Base-by-base conservation (phyloP, 2,113 vertebrate genomes). In the Opisthocomus hoazin region DNA sequence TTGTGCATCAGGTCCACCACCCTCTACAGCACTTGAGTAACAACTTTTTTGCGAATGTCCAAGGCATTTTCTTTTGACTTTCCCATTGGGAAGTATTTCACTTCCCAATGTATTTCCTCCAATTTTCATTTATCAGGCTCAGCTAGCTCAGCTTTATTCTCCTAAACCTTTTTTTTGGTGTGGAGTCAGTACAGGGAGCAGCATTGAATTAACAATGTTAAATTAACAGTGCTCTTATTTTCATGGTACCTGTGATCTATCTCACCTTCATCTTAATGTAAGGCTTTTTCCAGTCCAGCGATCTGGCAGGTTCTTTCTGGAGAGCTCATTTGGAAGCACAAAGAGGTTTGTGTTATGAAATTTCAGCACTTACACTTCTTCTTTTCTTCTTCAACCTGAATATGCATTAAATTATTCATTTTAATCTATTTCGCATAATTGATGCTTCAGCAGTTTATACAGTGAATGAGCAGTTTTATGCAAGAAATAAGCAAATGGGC, bases 1-100 rank as follows among this genome's bases (percentile, higher is more conserved):
- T 22, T 32, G 45, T 54, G 84, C 86, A 32, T 45, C 71, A 43
- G 58, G 68, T 95, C 93, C 74, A 45, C 89, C 90, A 91, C 89
- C 87, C 75, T 88, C 84, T 39, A 11, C 74, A 32, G 48, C 60
- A 48, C 87, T 78, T 34, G 5, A 86, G 94, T 94, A 89, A 50
- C 89, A 24, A 12, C 89, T 94, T 34, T 19, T 93, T 54, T 78
- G 48, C 87, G 60, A 12, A 29, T 22, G 14, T 70, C 89, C 64
- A 32, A 43, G 48, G 82, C 87, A 29, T 97, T 96, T 97, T 90
- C 96, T 87, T 56, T 70, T 64, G 82, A 20, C 60, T 83, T 93
- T 54, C 27, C 75, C 46, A 23, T 63, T n/a, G n/a, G n/a, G n/a
- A n/a, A n/a, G n/a, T n/a, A n/a, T n/a, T n/a, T n/a, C n/a, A n/a